Evolutionary conservation across 1,140 invertebrate genomes (phyloP), one percentile per base, ranked within the genome.

Genomic region (Drosophila leontia): DNA sequence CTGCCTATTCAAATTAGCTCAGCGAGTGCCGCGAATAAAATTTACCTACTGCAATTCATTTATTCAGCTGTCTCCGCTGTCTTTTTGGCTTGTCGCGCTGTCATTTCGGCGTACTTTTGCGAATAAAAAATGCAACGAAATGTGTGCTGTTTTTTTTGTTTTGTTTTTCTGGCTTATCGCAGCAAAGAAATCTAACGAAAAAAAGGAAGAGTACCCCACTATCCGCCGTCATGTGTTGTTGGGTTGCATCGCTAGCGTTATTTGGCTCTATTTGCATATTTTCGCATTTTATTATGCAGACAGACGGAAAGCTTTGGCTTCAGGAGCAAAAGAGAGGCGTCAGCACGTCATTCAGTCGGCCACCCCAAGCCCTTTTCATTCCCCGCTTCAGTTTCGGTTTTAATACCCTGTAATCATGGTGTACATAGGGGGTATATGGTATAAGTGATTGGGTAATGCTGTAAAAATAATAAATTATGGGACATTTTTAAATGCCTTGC

Each of bases 281-380:
- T 91, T 87, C 83, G 83, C 88, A 91, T 91, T 91, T 91, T 91
- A 91, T 91, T 91, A 91, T 91, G 82, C 87, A 91, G 79, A 81
- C 78, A 81, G 78, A 59, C 79, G 58, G 69, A 59, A 72, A 55
- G 55, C 64, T 61, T 53, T 67, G 47, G 17, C 53, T 56, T 56
- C 53, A 56, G 58, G 53, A 47, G 44, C 23, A 37, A 15, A 37
- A 44, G 26, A 70, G 78, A 78, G 85, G 84, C 74, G 84, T 87
- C 85, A 71, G 77, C 80, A 74, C 82, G 87, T 83, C 82, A 87
- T 72, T 91, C 87, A 86, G 56, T 67, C 69, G 56, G 26, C 51
- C 45, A 26, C 68, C 35, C 67, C 42, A 23, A 39, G 45, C 67
- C 35, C 53, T 45, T 29, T 34, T n/a, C 44, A 56, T 56, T 13